Evolutionary conservation across 2,888 invertebrate species (phyloP), one percentile per base, ranked within the genome.

Genomic region (Rhagonycha fulva): DNA sequence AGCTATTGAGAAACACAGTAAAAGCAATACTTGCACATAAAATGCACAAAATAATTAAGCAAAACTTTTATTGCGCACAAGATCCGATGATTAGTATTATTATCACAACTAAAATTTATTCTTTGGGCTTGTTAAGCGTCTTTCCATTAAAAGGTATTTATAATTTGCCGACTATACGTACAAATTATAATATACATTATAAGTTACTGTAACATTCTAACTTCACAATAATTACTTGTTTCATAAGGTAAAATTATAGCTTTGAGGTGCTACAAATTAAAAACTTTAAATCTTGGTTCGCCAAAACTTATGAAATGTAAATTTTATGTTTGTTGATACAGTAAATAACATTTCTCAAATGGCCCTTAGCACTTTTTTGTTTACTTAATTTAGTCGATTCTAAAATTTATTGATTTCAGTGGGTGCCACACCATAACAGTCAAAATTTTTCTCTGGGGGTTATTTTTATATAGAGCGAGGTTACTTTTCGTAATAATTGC

Each of bases 171-270:
- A 23, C 63, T 66, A 26, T 66, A 66, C 26, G 60, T 30, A 28
- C 60, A 68, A 72, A 68, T 72, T 68, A 68, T 68, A 68, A 62
- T 72, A 66, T 62, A 68, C 28, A 68, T 72, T 72, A 68, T 24
- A 62, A 68, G 72, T 68, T 68, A 26, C 67, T 68, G 67, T 72
- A 68, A 72, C 62, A 72, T 72, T 68, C 68, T 72, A 68, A 68
- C 71, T 72, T 60, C 47, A 72, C 72, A 68, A 72, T 72, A 72
- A 72, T 72, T 72, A 68, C 72, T 28, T 28, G 68, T 72, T 68
- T 72, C 72, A 68, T 68, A 68, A 72, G 62, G 62, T 30, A 68
- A 72, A 72, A 72, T 68, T 72, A 68, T 72, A 68, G 28, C 72
- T 68, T 24, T 12, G 61, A 72, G 72, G 72, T 67, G 66, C 67